phyloP scores from a whole-genome alignment of 2,888 invertebrate species.

The Rhamnusium bicolor region DNA sequence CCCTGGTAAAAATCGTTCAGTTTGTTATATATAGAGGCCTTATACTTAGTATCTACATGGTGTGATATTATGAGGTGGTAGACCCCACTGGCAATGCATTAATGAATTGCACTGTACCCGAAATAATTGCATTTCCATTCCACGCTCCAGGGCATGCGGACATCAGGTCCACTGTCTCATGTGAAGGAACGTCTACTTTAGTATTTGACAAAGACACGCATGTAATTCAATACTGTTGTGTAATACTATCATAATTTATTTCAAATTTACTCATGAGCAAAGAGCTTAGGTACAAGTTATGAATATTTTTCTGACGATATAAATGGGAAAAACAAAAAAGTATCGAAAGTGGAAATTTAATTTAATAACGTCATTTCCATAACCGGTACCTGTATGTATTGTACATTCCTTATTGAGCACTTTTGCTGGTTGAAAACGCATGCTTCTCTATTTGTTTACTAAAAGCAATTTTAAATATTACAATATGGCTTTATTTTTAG shows the following conservation, averaged over 20 bases:
- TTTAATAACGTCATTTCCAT: no score
- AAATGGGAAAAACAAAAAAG: not conserved
- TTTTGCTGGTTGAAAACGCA: no score
- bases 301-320: not conserved
- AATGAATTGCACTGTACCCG: constrained; percentile 26
- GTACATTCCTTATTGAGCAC: no score
- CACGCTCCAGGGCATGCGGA: constrained; percentile 18
- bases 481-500: no score
- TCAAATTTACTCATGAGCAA: not conserved
- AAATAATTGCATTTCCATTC: constrained; percentile 42
- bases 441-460: no score
- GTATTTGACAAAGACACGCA: not conserved
- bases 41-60: not conserved
- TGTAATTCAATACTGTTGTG: constrained; percentile 17
- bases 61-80: constrained; percentile 10
- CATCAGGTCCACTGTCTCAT: constrained; percentile 14
- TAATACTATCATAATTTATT: not conserved
- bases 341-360: no score
- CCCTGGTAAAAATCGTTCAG: not conserved
- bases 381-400: no score
- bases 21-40: not conserved
- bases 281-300: not conserved
- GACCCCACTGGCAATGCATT: constrained; percentile 19
- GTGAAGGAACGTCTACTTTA: not conserved
- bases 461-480: no score